phyloP scores from a whole-genome alignment of 2,113 vertebrate species.

The Pomatostomus ruficeps region DNA sequence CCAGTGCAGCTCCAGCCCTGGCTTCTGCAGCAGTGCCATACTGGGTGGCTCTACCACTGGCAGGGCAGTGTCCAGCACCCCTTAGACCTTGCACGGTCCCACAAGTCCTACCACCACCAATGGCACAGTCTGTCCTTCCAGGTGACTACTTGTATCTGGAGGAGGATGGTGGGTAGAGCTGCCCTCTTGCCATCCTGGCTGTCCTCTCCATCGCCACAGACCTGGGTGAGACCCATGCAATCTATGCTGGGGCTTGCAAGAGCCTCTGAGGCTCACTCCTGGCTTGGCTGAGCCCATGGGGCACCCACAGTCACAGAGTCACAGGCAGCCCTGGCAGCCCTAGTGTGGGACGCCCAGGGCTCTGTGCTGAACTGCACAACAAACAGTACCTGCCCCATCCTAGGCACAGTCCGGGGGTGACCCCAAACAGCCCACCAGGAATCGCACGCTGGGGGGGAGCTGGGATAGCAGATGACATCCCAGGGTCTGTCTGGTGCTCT shows the following conservation, averaged over 20 bases:
- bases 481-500: neutral
- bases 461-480: fast-evolving
- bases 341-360: neutral
- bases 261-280: neutral
- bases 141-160: neutral
- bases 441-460: fast-evolving
- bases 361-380: fast-evolving
- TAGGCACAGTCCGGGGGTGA: neutral
- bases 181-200: neutral
- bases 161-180: neutral
- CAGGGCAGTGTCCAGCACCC: fast-evolving
- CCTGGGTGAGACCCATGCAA: fast-evolving
- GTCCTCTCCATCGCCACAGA: neutral
- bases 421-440: neutral
- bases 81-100: fast-evolving
- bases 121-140: neutral
- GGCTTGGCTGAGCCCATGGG: neutral
- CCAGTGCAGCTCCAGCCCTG: fast-evolving
- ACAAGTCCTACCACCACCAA: fast-evolving
- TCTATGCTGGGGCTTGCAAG: neutral
- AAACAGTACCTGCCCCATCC: fast-evolving
- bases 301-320: fast-evolving
- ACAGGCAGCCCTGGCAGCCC: neutral
- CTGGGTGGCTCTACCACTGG: neutral
- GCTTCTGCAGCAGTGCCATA: fast-evolving